These are phyloP conservation scores for Danaus chrysippus DNA, from an alignment of 2,888 invertebrate species.

Conservation along the genomic window DNA sequence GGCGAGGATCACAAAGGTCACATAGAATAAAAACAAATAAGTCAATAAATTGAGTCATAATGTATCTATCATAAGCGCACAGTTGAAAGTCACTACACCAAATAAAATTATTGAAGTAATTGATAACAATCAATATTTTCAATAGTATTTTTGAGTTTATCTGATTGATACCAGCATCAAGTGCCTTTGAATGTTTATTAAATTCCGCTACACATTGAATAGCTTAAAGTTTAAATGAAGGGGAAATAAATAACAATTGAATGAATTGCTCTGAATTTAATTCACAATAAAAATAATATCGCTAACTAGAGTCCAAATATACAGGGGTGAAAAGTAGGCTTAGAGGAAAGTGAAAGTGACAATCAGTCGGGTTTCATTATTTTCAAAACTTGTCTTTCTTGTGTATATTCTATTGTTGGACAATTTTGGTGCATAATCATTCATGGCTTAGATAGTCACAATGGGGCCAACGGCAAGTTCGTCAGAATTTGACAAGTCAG, in stretches of 20 bases:
- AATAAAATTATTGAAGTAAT: too few relatives aligned
- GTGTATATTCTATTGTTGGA: constrained; percentile 51
- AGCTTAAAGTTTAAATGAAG: constrained; percentile 21
- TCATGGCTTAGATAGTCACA: constrained; percentile 62
- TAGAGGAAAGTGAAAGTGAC: constrained; percentile 60
- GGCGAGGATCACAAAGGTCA: constrained; percentile 1
- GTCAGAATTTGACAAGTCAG: constrained; percentile 59
- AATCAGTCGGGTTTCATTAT: constrained; percentile 59
- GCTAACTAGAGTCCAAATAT: constrained; percentile 43
- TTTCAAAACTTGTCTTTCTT: constrained; percentile 64
- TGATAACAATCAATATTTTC: not conserved
- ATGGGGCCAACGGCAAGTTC: constrained; percentile 52
- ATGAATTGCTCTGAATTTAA: constrained; percentile 52
- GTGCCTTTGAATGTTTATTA: constrained; percentile 2
- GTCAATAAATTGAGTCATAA: not conserved
- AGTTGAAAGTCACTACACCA: not conserved
- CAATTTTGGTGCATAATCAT: constrained; percentile 65
- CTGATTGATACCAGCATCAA: constrained; percentile 5
- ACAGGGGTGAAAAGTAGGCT: constrained; percentile 45
- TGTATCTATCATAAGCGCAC: not conserved
- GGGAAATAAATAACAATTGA: constrained; percentile 45
- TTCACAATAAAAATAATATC: constrained; percentile 43
- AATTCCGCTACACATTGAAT: constrained; percentile 1
- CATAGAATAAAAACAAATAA: constrained; percentile 3
- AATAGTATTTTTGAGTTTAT: constrained; percentile 9